Base-by-base conservation (phyloP, 64 coral and sea anemone genomes). In the Platygyra sinensis region DNA sequence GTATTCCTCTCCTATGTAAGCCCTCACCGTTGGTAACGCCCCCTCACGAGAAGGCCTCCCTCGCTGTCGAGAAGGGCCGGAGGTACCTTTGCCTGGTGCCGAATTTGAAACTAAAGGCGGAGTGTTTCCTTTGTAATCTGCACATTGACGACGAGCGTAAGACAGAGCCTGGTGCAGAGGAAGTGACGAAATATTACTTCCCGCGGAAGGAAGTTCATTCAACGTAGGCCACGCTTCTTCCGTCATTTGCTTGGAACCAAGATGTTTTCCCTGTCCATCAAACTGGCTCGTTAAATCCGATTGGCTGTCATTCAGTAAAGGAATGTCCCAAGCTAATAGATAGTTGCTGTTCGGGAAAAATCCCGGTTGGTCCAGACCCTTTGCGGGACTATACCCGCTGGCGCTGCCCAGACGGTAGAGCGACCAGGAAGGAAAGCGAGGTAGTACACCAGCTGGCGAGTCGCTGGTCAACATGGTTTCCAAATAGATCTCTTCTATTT, bases 281-380 rank as follows among this genome's bases (percentile, higher is more conserved):
- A 99, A 96, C 31, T 96, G 91, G 32, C 97, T 99, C 22, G 89
- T 78, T 13, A 96, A 39, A 77, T 95, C 94, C 16, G 91, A 61
- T n/a, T 99, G 97, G 17, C 57, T 88, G 10, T 99, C 97, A 69
- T 61, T 94, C 73, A 95, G 60, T 59, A 99, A 75, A 17, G 97
- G 97, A 72, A 99, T 99, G 73, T 99, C 97, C 97, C 97, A 99
- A 17, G 94, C 94, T 49, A 99, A 69, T 49, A 99, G 39, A 76
- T 91, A 99, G 75, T 99, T 99, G 78, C 94, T 95, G 25, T 94
- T 89, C 8, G 97, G 97, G 86, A 99, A 99, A 93, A 99, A 99
- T 19, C 97, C 97, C n/a, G 91, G 97, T 42, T 95, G 94, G 33
- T 99, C 94, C 30, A 99, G 86, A 19, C 97, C 97, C 60, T 99